Evolutionary conservation across 2,113 vertebrate genomes (phyloP).

Genomic region (Amazona vittata): DNA sequence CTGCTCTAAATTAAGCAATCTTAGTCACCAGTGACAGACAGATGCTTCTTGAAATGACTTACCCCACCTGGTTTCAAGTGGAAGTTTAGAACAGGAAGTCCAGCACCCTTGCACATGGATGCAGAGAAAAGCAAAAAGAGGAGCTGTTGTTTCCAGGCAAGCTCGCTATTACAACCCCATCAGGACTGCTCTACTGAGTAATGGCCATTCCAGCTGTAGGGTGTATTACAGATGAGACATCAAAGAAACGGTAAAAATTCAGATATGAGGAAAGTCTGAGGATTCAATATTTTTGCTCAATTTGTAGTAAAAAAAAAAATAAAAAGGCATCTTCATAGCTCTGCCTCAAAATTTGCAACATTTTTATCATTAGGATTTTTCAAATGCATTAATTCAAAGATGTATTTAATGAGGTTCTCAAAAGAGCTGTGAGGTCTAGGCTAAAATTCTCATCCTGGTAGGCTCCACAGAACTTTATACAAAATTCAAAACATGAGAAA

Average conservation of each 20-base stretch:
- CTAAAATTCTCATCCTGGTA: neutral
- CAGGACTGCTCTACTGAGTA: neutral
- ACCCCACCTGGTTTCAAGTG: neutral
- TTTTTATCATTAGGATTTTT: neutral
- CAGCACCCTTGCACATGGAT: neutral
- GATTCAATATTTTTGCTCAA: neutral
- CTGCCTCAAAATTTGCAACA: neutral
- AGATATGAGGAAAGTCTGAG: neutral
- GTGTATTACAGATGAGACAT: neutral
- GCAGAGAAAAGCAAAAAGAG: neutral
- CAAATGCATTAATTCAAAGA: neutral
- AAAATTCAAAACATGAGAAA: neutral
- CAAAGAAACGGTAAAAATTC: neutral
- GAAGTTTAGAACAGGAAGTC: neutral
- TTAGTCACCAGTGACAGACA: neutral
- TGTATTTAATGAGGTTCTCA: neutral
- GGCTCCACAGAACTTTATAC: neutral
- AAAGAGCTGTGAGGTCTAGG: neutral
- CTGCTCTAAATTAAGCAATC: slow-evolving; percentile 1
- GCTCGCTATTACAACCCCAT: neutral
- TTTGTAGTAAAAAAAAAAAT: neutral
- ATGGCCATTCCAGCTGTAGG: neutral
- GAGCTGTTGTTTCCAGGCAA: neutral
- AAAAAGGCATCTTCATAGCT: neutral
- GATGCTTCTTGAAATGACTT: neutral